Evolutionary conservation across 1,140 invertebrate species (phyloP).

Genomic region (Eriosoma lanigerum): DNA sequence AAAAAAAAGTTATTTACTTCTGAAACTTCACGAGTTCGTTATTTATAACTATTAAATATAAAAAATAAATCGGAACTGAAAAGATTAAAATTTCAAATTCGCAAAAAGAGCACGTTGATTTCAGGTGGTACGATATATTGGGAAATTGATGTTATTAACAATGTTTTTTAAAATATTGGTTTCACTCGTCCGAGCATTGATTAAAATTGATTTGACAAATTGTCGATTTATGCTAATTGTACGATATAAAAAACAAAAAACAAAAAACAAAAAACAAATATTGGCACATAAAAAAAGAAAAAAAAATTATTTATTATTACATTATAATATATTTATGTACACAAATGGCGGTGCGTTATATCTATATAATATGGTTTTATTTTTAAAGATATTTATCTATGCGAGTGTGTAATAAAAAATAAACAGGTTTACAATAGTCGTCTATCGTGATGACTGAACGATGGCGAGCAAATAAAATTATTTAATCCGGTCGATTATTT

Average conservation of each 20-base stretch:
- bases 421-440: not conserved
- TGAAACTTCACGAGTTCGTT: too few relatives aligned
- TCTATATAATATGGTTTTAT: not conserved
- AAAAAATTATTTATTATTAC: not conserved
- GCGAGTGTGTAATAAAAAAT: not conserved
- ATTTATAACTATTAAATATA: too few relatives aligned
- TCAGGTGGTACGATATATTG: too few relatives aligned
- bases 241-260: too few relatives aligned
- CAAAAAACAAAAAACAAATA: too few relatives aligned
- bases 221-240: conserved; percentile 4
- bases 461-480: conserved; percentile 23
- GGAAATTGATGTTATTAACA: too few relatives aligned
- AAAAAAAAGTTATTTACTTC: too few relatives aligned
- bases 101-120: too few relatives aligned
- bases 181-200: too few relatives aligned
- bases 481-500: conserved; percentile 30
- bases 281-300: conserved; percentile 2
- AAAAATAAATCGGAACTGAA: too few relatives aligned
- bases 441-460: conserved; percentile 5
- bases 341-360: not conserved
- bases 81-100: too few relatives aligned
- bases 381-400: not conserved
- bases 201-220: not conserved
- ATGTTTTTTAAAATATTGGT: too few relatives aligned
- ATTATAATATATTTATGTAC: not conserved